These are phyloP conservation scores for Pelobates fuscus DNA, from an alignment of 2,113 vertebrate genomes.

Conservation along the genomic window DNA sequence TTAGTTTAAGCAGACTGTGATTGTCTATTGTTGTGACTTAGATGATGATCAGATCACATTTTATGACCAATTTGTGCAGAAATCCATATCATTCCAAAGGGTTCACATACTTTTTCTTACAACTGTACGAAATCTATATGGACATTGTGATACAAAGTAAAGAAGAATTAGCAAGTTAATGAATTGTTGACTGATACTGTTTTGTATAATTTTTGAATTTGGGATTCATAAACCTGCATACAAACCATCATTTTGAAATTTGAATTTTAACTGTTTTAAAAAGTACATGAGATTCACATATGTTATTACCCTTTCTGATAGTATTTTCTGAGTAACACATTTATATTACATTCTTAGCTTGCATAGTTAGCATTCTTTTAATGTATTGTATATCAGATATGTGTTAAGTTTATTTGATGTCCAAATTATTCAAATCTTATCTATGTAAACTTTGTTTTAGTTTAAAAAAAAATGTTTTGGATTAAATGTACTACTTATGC, in stretches of 20 bases:
- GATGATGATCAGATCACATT: no score
- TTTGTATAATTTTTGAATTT: conserved; percentile 17
- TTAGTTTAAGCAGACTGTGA: no score
- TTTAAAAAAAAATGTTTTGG: not conserved
- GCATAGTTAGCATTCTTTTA: not conserved
- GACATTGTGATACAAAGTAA: conserved; percentile 4
- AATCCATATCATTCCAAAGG: no score
- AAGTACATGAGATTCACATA: conserved; percentile 5
- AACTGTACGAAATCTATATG: no score
- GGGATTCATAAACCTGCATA: conserved; percentile 1
- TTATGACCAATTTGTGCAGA: no score
- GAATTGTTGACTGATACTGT: conserved; percentile 15
- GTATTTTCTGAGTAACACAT: not conserved
- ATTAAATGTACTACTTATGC: no score
- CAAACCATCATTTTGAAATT: conserved; percentile 17
- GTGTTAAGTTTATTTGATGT: no score
- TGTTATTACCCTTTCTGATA: not conserved
- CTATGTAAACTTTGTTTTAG: not conserved
- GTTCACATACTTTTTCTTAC: no score
- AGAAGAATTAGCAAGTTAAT: conserved; percentile 34
- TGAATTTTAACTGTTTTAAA: conserved; percentile 25
- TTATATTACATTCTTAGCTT: not conserved
- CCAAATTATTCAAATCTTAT: not conserved
- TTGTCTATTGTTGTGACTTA: no score
- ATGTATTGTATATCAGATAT: not conserved